Evolutionary conservation across 2,113 vertebrate genomes (phyloP), one percentile per base, ranked within the genome.

Genomic region (Synchiropus splendidus): DNA sequence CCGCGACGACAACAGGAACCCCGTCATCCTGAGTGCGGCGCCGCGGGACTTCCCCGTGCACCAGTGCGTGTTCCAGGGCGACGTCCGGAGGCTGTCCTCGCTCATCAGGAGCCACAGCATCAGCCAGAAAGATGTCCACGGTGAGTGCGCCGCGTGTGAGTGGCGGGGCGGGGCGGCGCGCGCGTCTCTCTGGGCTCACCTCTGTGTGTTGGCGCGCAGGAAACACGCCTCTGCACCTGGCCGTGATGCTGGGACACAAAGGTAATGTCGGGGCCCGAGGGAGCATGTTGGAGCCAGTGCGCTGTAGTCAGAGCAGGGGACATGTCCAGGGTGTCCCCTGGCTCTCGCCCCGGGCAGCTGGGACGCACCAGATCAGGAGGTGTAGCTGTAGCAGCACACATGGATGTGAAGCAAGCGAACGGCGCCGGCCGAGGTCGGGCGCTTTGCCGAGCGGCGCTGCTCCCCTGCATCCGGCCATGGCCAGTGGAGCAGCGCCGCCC

Each of bases 191-290:
- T 42, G 39, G 10, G 9, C 15, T 13, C 3, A 42, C 15, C n/a
- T 12, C 18, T 13, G 9, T 36, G 12, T 12, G 16, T 51, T 10
- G 0, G 11, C 61, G 79, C 84, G 48, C 64, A 98, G 94, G 94
- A 69, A 98, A 98, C 69, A 97, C 92, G 70, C 93, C 94, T 58
- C 85, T 98, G 54, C 94, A 98, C 70, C 81, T 98, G 67, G 94
- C 94, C 75, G 90, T 98, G 77, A 97, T 98, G 94, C 61, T 94
- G 81, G 94, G 93, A 67, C 89, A 96, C 82, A 98, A 96, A 91
- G 94, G 94, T 96, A 79, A 78, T 13, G 78, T n/a, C n/a, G n/a
- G 21, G 8, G 21, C 8, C 21, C 8, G 21, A 27, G 21, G 21
- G 21, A 27, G n/a, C n/a, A n/a, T n/a, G n/a, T n/a, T n/a, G n/a